phyloP scores from a whole-genome alignment of 1,140 invertebrate genomes.

The Helicoverpa zea region DNA sequence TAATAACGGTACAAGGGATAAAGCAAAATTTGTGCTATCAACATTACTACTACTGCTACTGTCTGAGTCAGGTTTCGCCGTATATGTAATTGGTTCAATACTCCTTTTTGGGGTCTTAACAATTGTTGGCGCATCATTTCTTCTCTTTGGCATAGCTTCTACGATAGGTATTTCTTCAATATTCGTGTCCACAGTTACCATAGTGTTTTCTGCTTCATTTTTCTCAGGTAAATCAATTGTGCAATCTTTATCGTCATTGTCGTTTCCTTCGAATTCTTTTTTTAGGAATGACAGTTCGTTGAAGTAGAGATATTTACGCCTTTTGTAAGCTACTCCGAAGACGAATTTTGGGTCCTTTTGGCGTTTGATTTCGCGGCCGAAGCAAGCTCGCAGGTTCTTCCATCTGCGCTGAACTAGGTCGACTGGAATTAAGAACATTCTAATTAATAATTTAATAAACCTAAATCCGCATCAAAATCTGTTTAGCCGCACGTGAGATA shows the following conservation, averaged over 20 bases:
- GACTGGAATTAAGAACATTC: neutral
- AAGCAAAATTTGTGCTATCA: conserved; percentile 1
- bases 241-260: neutral
- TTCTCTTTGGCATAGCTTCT: neutral
- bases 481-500: too few species aligned
- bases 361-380: neutral
- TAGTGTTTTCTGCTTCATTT: neutral
- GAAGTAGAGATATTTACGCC: conserved; percentile 8
- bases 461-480: neutral
- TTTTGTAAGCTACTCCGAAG: neutral
- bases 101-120: neutral
- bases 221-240: neutral
- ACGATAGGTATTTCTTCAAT: neutral
- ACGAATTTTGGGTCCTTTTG: conserved; percentile 3
- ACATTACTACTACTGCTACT: neutral
- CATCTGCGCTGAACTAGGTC: neutral
- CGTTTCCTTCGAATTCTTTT: neutral
- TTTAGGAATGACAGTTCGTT: neutral
- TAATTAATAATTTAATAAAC: neutral
- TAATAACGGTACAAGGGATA: neutral
- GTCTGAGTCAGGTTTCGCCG: neutral
- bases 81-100: neutral
- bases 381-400: neutral
- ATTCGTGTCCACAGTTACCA: neutral
- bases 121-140: neutral